A percentile compares a stretch with the other conserved stretches of the same genome.
These are phyloP conservation scores for Sphenodon punctatus DNA, from an alignment of 2,797 vertebrate genomes.

Conservation along the genomic window DNA sequence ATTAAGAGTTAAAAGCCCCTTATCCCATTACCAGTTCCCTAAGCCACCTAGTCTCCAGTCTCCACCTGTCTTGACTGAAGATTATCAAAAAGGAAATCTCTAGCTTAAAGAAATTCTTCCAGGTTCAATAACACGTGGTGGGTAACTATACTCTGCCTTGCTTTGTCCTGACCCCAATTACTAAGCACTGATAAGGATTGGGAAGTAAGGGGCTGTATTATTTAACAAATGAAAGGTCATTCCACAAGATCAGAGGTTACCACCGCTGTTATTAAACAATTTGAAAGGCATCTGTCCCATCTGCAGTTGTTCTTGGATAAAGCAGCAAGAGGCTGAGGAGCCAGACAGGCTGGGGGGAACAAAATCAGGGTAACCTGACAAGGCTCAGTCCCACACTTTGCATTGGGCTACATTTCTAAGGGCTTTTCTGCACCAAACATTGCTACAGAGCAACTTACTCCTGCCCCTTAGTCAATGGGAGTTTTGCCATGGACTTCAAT, in stretches of 20 bases:
- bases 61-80: conserved; percentile 35
- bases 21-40: conserved; percentile 24
- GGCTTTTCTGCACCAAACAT: background rate
- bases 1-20: conserved; percentile 48
- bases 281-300: conserved; percentile 52
- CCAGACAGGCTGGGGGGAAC: background rate
- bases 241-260: conserved; percentile 68
- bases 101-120: conserved; percentile 59
- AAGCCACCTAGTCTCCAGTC: conserved; percentile 43
- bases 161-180: conserved; percentile 71
- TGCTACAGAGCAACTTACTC: background rate
- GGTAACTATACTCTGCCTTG: conserved; percentile 39
- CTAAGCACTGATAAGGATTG: conserved; percentile 57
- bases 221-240: conserved; percentile 72
- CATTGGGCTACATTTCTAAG: background rate
- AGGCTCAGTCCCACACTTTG: background rate
- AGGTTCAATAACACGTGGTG: conserved; percentile 34
- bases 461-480: too few relatives aligned
- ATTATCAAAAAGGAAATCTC: conserved; percentile 52
- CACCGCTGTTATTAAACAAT: conserved; percentile 67
- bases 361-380: background rate
- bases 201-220: conserved; percentile 66
- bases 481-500: too few relatives aligned
- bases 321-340: background rate
- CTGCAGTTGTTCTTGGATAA: too few relatives aligned